phyloP scores from a whole-genome alignment of 92 coral and sea anemone genomes.

The Zoanthus sociatus region DNA sequence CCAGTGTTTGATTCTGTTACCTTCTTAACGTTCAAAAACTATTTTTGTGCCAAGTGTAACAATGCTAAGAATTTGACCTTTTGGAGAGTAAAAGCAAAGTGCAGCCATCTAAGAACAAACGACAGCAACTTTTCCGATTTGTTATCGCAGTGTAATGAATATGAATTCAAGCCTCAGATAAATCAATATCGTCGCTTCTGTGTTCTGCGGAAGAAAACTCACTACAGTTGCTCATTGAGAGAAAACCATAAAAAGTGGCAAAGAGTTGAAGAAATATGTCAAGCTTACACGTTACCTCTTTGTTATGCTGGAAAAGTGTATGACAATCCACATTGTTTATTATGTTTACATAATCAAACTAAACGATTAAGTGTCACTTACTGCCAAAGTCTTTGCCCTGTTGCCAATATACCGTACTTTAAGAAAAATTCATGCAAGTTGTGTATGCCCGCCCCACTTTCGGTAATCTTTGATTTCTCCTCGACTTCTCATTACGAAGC shows the following conservation, averaged over 20 bases:
- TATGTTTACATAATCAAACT: not conserved
- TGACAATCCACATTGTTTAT: conserved; percentile 15
- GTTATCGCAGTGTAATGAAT: not conserved
- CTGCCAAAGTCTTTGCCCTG: not conserved
- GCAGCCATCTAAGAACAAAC: not conserved
- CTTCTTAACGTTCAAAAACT: conserved; percentile 9
- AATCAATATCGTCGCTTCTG: not conserved
- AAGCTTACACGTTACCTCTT: conserved; percentile 5
- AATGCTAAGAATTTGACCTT: conserved; percentile 8
- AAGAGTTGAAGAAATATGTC: conserved; percentile 7
- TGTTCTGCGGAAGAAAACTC: not conserved
- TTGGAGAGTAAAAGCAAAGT: conserved; percentile 28
- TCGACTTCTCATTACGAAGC: not conserved
- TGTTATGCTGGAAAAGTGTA: not conserved
- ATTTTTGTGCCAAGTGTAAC: conserved; percentile 35
- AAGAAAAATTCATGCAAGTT: no score
- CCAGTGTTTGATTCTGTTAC: conserved; percentile 27
- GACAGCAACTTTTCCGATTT: not conserved
- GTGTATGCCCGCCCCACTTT: not conserved
- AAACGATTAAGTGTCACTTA: not conserved
- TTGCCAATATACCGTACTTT: not conserved
- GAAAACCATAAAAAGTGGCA: not conserved
- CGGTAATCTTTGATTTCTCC: conserved; percentile 12
- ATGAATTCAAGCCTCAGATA: not conserved
- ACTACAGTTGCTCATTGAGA: not conserved